Evolutionary conservation across 2,113 vertebrate genomes (phyloP).

Genomic region (Oreotrochilus melanogaster): DNA sequence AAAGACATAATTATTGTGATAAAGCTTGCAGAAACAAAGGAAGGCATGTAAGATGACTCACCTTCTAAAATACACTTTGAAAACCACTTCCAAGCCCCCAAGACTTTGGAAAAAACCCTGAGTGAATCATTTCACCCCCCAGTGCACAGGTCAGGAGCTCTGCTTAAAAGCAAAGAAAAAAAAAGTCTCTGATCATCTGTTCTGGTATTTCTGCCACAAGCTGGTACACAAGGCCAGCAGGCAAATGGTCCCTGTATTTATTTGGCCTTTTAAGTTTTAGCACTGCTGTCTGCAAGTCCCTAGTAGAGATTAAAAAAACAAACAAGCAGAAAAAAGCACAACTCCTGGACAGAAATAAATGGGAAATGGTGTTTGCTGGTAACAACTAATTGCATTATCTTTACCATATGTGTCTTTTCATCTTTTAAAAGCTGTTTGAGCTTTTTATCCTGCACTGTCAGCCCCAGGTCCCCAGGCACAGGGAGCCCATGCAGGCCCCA

Average conservation of each 20-base stretch:
- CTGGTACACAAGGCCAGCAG: neutral
- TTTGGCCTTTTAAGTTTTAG: constrained; percentile 39
- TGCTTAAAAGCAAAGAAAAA: neutral
- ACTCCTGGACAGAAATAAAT: neutral
- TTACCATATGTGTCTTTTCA: neutral
- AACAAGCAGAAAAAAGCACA: neutral
- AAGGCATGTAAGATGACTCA: neutral
- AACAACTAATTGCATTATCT: neutral
- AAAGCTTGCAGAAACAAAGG: neutral
- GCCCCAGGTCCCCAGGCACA: fast-evolving
- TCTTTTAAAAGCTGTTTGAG: neutral
- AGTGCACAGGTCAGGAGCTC: constrained; percentile 16
- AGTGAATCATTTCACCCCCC: constrained; percentile 43
- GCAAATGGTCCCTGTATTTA: constrained; percentile 11
- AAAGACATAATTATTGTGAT: neutral
- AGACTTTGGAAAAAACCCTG: neutral
- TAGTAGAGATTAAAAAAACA: neutral
- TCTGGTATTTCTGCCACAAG: constrained; percentile 30
- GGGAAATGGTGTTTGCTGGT: neutral
- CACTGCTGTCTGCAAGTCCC: neutral
- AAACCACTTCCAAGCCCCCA: neutral
- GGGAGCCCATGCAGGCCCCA: fast-evolving
- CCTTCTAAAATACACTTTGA: neutral
- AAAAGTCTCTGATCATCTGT: constrained; percentile 17
- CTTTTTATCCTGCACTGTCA: neutral